Evolutionary conservation across 92 coral and sea anemone genomes (phyloP).

Genomic region (Siderastrea siderea): DNA sequence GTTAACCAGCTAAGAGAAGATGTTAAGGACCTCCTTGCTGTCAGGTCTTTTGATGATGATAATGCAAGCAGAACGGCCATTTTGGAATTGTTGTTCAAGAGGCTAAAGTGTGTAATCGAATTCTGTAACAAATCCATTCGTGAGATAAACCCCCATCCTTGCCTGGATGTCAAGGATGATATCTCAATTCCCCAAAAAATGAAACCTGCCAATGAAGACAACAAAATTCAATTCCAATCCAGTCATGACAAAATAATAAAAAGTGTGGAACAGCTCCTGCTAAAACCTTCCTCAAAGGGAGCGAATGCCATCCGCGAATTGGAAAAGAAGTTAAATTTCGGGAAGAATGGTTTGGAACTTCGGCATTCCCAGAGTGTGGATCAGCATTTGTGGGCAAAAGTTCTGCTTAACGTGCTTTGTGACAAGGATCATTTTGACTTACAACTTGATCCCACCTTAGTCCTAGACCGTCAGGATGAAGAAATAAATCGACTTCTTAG

Average conservation of each 20-base stretch:
- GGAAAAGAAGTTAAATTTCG: constrained; percentile 6
- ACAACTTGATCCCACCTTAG: constrained; percentile 1
- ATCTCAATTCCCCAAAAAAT: background rate
- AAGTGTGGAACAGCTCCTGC: background rate
- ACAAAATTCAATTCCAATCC: background rate
- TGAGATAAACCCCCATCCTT: constrained; percentile 64
- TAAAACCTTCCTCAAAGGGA: background rate
- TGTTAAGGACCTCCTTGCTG: constrained; percentile 18
- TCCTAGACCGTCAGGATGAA: constrained; percentile 1
- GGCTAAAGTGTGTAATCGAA: background rate
- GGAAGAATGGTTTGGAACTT: background rate
- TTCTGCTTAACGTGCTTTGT: constrained; percentile 38
- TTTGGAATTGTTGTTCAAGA: background rate
- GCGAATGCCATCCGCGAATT: constrained; percentile 18
- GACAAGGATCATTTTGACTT: constrained; percentile 8
- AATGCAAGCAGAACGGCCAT: background rate
- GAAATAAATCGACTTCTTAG: background rate
- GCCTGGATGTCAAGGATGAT: constrained; percentile 7
- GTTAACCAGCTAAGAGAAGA: constrained; percentile 3
- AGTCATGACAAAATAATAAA: background rate
- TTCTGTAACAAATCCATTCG: constrained; percentile 37
- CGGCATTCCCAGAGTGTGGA: background rate
- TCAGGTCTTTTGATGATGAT: background rate
- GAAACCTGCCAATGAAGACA: background rate
- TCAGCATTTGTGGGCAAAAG: constrained; percentile 32